phyloP scores from a whole-genome alignment of 2,113 vertebrate species.

The Syngnathoides biaculeatus region DNA sequence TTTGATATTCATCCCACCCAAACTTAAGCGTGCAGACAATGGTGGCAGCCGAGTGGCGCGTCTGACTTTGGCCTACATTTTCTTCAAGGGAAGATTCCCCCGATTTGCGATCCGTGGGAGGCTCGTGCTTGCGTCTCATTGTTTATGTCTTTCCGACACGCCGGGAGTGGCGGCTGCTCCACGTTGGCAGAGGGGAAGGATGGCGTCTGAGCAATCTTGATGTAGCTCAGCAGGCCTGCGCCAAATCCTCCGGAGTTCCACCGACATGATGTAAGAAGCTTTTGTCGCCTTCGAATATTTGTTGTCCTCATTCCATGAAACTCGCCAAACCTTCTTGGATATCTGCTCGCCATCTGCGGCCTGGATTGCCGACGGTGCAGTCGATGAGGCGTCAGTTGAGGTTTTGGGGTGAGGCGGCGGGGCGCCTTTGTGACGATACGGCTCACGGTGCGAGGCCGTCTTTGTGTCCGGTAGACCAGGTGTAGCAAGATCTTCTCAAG shows the following conservation, averaged over 20 bases:
- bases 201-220: conserved; percentile 58
- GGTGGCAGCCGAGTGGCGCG: not conserved
- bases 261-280: conserved; percentile 61
- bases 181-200: conserved; percentile 55
- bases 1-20: conserved; percentile 51
- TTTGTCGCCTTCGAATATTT: conserved; percentile 33
- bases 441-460: conserved; percentile 20
- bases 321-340: conserved; percentile 1
- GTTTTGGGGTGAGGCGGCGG: not conserved
- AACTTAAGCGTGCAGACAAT: conserved; percentile 32
- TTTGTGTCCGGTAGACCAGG: conserved; percentile 24
- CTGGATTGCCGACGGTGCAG: not conserved
- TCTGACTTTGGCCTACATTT: conserved; percentile 54
- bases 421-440: not conserved
- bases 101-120: conserved; percentile 16
- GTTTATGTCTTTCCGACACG: conserved; percentile 53
- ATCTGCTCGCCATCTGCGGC: not conserved
- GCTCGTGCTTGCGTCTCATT: conserved; percentile 51
- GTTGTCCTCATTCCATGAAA: conserved; percentile 53
- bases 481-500: conserved; percentile 27
- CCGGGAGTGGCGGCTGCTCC: conserved; percentile 35
- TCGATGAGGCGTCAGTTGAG: not conserved
- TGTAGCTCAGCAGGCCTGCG: conserved; percentile 26
- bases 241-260: conserved; percentile 57
- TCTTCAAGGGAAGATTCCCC: not conserved